Conservation (phyloP, 30 jellyfish, hydroid and myxozoan genomes). For the Turritopsis dohrnii region DNA sequence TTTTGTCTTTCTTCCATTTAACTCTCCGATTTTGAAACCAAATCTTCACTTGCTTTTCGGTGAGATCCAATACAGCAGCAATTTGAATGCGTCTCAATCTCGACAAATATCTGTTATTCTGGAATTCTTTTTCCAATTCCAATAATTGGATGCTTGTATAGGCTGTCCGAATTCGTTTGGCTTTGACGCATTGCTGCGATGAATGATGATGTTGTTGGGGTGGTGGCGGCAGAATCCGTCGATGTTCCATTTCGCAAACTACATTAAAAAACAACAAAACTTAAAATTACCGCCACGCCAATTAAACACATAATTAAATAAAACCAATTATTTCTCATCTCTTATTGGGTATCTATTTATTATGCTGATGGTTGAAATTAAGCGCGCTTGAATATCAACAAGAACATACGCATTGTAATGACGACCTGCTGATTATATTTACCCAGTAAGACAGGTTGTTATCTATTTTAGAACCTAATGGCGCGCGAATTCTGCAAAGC, state of each 20-base stretch:
- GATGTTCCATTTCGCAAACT: slow-evolving; percentile 76
- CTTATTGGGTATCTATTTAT: neutral
- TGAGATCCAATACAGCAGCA: slow-evolving; percentile 87
- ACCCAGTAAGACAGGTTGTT: neutral
- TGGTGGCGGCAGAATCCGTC: slow-evolving; percentile 39
- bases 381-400: neutral
- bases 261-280: neutral
- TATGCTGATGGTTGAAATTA: neutral
- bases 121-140: slow-evolving; percentile 88
- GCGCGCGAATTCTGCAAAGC: neutral
- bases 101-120: slow-evolving; percentile 79
- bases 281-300: neutral
- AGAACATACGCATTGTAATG: neutral
- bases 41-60: slow-evolving; percentile 91
- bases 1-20: slow-evolving; percentile 91
- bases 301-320: neutral
- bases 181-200: slow-evolving; percentile 53
- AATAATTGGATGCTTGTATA: slow-evolving; percentile 89
- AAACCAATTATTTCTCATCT: neutral
- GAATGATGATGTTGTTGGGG: neutral
- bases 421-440: neutral
- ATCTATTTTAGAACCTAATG: neutral
- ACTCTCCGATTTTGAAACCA: slow-evolving; percentile 96
- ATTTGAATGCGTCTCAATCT: slow-evolving; percentile 87
- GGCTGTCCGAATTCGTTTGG: slow-evolving; percentile 92